phyloP scores from a whole-genome alignment of 2,797 vertebrate species.

The Pseudochirops corinnae region DNA sequence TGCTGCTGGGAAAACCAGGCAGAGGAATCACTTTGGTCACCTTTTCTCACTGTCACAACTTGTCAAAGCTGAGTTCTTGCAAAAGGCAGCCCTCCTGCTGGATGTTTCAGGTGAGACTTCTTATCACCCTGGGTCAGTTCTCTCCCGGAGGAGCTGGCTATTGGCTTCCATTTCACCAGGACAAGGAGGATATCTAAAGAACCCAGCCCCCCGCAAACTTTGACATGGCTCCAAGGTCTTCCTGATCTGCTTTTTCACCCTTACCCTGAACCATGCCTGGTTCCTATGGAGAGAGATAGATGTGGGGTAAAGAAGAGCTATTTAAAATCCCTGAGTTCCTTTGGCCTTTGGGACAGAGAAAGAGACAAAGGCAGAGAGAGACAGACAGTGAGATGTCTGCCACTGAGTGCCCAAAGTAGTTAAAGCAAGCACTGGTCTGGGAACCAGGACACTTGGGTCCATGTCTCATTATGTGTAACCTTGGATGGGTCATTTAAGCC shows the following conservation, averaged over 20 bases:
- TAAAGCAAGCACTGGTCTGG: not conserved
- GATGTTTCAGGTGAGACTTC: not conserved
- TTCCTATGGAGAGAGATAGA: not conserved
- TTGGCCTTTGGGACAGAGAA: not conserved
- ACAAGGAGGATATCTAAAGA: not conserved
- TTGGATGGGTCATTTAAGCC: not conserved
- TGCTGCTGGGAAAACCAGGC: not conserved
- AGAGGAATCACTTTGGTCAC: not conserved
- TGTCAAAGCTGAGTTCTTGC: not conserved
- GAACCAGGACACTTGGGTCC: not conserved
- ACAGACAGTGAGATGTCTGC: not conserved
- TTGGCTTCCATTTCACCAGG: not conserved
- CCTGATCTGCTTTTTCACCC: not conserved
- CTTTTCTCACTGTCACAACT: not conserved
- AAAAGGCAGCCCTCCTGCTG: not conserved
- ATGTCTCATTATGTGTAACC: not conserved
- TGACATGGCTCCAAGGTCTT: not conserved
- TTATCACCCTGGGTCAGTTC: not conserved
- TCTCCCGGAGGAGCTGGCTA: not conserved
- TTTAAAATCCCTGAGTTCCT: not conserved
- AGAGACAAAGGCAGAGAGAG: not conserved
- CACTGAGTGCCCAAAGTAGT: not conserved
- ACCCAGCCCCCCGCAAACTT: not conserved
- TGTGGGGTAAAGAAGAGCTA: not conserved
- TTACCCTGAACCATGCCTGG: not conserved